These are phyloP conservation scores for Euthynnus affinis DNA, from an alignment of 2,797 vertebrate species.

Conservation along the genomic window DNA sequence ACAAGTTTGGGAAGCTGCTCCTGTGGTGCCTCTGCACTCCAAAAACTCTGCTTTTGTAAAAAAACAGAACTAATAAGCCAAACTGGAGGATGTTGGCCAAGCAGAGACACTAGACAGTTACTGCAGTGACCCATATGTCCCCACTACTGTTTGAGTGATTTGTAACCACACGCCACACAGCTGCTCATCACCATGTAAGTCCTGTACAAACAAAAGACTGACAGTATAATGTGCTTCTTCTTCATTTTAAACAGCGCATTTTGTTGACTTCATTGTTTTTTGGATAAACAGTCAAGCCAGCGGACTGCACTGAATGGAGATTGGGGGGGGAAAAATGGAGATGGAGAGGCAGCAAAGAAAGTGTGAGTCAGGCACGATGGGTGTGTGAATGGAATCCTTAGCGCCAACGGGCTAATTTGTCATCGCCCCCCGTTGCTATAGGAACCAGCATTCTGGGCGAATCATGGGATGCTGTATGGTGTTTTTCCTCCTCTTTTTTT, in stretches of 20 bases:
- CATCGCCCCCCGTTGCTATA: slow-evolving; percentile 87
- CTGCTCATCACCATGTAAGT: background rate
- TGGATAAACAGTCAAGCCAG: slow-evolving; percentile 10
- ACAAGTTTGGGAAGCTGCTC: slow-evolving; percentile 58
- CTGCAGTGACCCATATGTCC: slow-evolving; percentile 37
- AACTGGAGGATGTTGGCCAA: slow-evolving; percentile 25
- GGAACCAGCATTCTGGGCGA: slow-evolving; percentile 85
- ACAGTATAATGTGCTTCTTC: background rate
- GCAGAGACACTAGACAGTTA: slow-evolving; percentile 1
- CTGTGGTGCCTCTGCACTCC: slow-evolving; percentile 19
- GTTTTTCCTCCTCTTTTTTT: slow-evolving; percentile 79
- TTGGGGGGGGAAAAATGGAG: slow-evolving; percentile 24
- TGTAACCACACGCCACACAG: slow-evolving; percentile 8
- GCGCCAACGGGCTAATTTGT: slow-evolving; percentile 89
- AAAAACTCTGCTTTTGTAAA: slow-evolving; percentile 38
- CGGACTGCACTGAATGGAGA: slow-evolving; percentile 14
- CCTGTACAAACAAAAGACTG: slow-evolving; percentile 2
- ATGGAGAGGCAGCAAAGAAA: slow-evolving; percentile 41
- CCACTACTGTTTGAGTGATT: slow-evolving; percentile 18
- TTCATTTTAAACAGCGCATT: slow-evolving; percentile 8
- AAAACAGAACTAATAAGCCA: slow-evolving; percentile 33
- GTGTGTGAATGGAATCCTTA: slow-evolving; percentile 86
- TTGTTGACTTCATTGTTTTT: slow-evolving; percentile 19
- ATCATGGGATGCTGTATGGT: slow-evolving; percentile 85
- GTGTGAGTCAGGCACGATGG: slow-evolving; percentile 78